A percentile compares a stretch with the other conserved stretches of the same genome.
These are phyloP conservation scores for Heterodera filipjevi DNA, from an alignment of 2,888 invertebrate genomes.

Conservation along the genomic window DNA sequence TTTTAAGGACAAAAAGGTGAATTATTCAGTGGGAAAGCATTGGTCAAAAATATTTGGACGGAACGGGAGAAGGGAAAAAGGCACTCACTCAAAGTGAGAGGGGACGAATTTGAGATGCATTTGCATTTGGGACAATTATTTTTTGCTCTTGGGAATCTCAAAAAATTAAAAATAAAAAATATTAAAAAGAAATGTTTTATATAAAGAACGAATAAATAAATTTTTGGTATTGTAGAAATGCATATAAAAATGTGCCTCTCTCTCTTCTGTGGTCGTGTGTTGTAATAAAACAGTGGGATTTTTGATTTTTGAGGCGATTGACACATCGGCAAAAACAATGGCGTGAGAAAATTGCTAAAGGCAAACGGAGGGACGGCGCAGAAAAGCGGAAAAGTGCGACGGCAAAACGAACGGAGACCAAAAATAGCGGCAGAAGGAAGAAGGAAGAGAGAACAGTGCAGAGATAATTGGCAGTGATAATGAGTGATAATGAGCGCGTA, in stretches of 20 bases:
- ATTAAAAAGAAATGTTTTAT: not conserved
- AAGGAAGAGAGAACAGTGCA: not conserved
- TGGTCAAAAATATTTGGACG: not conserved
- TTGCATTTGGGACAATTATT: not conserved
- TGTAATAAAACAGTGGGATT: not conserved
- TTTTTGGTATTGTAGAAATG: not conserved
- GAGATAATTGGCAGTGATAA: not conserved
- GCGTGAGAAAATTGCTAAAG: conserved; percentile 1
- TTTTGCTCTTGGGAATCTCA: not conserved
- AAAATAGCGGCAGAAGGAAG: not conserved
- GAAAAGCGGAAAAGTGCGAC: no score
- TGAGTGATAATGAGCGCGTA: not conserved
- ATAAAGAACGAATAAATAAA: not conserved
- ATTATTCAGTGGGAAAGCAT: conserved; percentile 11
- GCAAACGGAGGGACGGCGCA: not conserved
- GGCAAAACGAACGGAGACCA: not conserved
- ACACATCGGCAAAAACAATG: not conserved
- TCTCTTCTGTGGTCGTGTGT: not conserved
- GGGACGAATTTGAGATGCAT: not conserved
- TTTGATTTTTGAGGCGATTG: conserved; percentile 7
- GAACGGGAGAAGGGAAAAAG: not conserved
- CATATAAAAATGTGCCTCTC: not conserved
- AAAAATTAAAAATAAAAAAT: not conserved
- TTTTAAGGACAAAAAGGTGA: not conserved
- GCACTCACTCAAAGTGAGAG: not conserved